Evolutionary conservation across 2,888 invertebrate species (phyloP), one percentile per base, ranked within the genome.

Genomic region (Syrista parreyssii): DNA sequence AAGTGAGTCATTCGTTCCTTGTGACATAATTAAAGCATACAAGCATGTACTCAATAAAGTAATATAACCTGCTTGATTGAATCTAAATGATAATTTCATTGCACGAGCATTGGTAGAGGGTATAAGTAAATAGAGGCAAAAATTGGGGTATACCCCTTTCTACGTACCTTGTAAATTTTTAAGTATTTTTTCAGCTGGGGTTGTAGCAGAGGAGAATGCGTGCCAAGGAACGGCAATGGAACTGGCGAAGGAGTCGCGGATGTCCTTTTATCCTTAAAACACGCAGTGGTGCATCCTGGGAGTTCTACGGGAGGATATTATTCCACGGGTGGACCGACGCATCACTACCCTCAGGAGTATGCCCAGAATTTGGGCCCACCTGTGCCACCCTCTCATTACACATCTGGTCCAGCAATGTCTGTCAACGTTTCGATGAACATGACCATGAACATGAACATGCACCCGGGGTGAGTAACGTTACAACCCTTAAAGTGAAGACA

Each of bases 351-450:
- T 4, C 90, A 90, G 79, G 90, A 90, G 71, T 90, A 90, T 78
- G 83, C 86, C 34, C 90, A 89, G 78, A 90, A 89, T 83, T 81
- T 90, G 32, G 88, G 87, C 12, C 88, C 90, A 72, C 84, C 88
- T 33, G 86, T 89, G 73, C 93, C 93, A 76, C 93, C 93, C 87
- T 92, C 92, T 77, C 94, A 94, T 91, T 94, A 94, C 81, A 87
- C 91, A 68, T 85, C 90, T 55, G 90, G 88, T 90, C 97, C 98
- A 79, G 96, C 97, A 87, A 98, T 98, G 98, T 97, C 97, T 88
- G 98, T 98, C 83, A 98, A 98, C 90, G 98, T 98, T 0, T 97
- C 97, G 85, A 98, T 98, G 98, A 98, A 98, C 91, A 98, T 98
- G 98, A 98, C 98, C 78, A 98, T 98, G 96, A 97, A 97, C 79